phyloP scores from a whole-genome alignment of 2,797 vertebrate genomes.

The Triplophysa yarkandensis region DNA sequence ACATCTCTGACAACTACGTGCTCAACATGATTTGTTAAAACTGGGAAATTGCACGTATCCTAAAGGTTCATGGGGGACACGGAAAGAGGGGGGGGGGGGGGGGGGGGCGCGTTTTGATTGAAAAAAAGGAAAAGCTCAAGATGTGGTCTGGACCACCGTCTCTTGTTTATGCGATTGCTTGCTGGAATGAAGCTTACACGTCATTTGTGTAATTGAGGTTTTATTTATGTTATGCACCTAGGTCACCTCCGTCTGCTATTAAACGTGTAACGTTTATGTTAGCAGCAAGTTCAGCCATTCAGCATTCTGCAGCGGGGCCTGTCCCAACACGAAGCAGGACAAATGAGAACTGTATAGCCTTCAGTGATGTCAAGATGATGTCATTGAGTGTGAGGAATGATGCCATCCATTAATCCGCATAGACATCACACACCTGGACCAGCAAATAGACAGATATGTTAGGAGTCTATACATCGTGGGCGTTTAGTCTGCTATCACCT shows the following conservation, averaged over 20 bases:
- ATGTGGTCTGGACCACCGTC: conserved; percentile 1
- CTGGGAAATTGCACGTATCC: conserved; percentile 56
- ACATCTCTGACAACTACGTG: conserved; percentile 48
- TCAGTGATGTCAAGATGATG: conserved; percentile 55
- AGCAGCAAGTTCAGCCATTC: background rate
- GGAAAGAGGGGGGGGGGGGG: background rate
- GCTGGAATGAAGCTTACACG: background rate
- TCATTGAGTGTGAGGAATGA: conserved; percentile 67
- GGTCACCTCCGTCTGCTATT: conserved; percentile 10
- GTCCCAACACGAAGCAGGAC: conserved; percentile 52
- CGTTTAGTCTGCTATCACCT: too few relatives aligned
- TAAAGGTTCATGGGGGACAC: conserved; percentile 41
- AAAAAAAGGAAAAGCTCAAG: background rate
- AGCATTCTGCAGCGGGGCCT: conserved; percentile 3
- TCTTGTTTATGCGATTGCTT: conserved; percentile 14
- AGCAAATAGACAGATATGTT: too few relatives aligned
- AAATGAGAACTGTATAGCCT: conserved; percentile 51
- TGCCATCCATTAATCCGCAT: conserved; percentile 52
- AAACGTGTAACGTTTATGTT: background rate
- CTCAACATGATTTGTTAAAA: conserved; percentile 37
- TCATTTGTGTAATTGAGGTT: background rate
- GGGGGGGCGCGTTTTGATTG: background rate
- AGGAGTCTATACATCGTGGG: too few relatives aligned
- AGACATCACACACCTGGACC: conserved; percentile 18
- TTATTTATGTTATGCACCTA: conserved; percentile 37